Evolutionary conservation across 2,113 vertebrate genomes (phyloP), one percentile per base, ranked within the genome.

Genomic region (Aegotheles bennettii): DNA sequence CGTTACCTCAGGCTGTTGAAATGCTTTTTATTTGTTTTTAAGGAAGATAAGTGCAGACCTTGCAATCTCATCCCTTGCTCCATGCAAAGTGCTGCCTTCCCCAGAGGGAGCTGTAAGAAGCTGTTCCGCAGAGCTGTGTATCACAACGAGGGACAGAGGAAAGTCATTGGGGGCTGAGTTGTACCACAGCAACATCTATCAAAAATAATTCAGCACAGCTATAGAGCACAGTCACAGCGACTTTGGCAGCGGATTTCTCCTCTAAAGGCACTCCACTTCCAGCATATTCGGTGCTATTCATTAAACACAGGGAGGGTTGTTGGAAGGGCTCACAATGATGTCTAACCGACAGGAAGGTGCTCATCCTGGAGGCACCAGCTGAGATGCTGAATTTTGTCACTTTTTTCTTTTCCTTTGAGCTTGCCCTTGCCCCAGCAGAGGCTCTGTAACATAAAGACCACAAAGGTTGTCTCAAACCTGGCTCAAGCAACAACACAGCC

Each of bases 201-300:
- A 87, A 53, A 91, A 85, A 38, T 17, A 91, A 95, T 50, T 73
- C 81, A 93, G 78, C 74, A 68, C 65, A 82, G 93, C 74, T 56
- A 56, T 81, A 74, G 40, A 60, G 77, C 64, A 33, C 83, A 94
- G 67, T 59, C 81, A 45, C 9, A 23, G 20, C 7, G 43, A 54
- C 60, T 67, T 68, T 40, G 56, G 75, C 57, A 82, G 60, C 0
- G 5, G 51, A 53, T 35, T 0, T 76, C 70, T 90, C 48, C 67
- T 83, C 70, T 31, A 25, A 86, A 42, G 51, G 45, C 18, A 48
- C 63, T 73, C 82, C 84, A 71, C 60, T 64, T 69, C 87, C 74
- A 51, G 57, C 42, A 19, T 7, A 36, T 21, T 53, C 11, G 50
- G 45, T 64, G 61, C 33, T 47, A 2, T 15, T 40, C 40, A 8